A percentile compares a stretch with the other conserved stretches of the same genome.
phyloP scores from a whole-genome alignment of 2,797 vertebrate species.

The Crax fasciolata region DNA sequence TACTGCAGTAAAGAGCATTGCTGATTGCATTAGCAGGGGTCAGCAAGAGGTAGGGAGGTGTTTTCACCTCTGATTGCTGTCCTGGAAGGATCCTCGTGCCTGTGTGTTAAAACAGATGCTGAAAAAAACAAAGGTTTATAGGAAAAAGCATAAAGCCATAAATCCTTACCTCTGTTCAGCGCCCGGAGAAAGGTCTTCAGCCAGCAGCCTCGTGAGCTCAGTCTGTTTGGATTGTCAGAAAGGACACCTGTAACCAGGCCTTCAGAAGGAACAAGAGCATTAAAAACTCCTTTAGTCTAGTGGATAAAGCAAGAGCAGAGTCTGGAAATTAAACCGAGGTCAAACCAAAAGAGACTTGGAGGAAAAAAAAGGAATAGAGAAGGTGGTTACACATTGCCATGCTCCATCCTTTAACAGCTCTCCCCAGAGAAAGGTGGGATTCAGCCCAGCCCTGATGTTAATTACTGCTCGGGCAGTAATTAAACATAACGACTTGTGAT shows the following conservation, averaged over 20 bases:
- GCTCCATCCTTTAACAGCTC: background rate
- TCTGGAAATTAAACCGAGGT: background rate
- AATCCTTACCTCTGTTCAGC: background rate
- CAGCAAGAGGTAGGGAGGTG: background rate
- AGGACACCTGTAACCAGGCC: background rate
- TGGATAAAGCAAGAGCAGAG: background rate
- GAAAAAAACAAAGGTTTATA: background rate
- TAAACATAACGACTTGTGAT: background rate
- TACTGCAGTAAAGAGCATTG: background rate
- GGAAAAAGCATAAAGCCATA: background rate
- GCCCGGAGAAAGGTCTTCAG: background rate
- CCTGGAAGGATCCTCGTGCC: background rate
- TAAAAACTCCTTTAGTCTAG: background rate
- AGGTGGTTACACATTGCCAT: background rate
- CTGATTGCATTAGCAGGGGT: background rate
- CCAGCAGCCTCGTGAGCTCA: fast-evolving
- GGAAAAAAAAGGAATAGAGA: background rate
- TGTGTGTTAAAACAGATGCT: background rate
- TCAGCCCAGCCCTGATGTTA: background rate
- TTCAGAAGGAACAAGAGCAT: background rate
- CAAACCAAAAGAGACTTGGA: background rate
- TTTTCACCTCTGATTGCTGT: background rate
- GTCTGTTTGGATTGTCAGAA: background rate
- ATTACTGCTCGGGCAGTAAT: background rate
- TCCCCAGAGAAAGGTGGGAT: background rate